phyloP scores from a whole-genome alignment of 2,113 vertebrate species.

The Excalfactoria chinensis region DNA sequence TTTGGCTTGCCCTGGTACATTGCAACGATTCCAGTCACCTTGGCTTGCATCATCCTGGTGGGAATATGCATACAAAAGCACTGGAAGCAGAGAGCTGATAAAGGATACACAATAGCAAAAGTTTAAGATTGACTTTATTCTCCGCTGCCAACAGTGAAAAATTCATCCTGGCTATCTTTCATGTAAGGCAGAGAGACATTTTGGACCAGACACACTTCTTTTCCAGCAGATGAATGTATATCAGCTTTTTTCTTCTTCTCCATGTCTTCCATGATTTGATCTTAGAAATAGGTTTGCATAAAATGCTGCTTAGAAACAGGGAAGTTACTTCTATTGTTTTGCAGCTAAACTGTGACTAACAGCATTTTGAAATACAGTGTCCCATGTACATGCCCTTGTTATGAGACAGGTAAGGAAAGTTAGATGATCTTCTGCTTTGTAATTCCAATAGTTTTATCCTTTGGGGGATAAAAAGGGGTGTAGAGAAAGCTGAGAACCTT shows the following conservation, averaged over 20 bases:
- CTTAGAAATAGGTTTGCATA: background rate
- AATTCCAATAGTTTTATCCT: background rate
- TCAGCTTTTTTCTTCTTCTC: background rate
- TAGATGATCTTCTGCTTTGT: background rate
- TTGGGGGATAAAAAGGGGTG: background rate
- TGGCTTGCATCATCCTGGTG: slow-evolving; percentile 64
- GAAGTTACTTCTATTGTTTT: background rate
- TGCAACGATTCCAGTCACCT: slow-evolving; percentile 44
- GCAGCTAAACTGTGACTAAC: background rate
- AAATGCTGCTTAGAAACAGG: background rate
- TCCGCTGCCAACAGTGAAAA: background rate
- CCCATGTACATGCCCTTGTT: rapidly evolving
- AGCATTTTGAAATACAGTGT: background rate
- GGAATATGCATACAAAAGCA: slow-evolving; percentile 72
- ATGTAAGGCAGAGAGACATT: background rate
- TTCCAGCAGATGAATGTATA: background rate
- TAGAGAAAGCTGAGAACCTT: background rate
- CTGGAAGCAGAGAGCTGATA: slow-evolving; percentile 55
- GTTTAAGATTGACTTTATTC: slow-evolving; percentile 15
- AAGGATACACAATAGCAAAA: slow-evolving; percentile 59
- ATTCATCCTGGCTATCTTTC: background rate
- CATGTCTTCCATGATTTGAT: background rate
- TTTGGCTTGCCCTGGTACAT: slow-evolving; percentile 73
- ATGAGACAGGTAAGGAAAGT: background rate
- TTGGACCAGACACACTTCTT: background rate